A percentile compares a stretch with the other conserved stretches of the same genome.
Conservation (phyloP, 2,888 invertebrate genomes). For the Acronicta leporina region DNA sequence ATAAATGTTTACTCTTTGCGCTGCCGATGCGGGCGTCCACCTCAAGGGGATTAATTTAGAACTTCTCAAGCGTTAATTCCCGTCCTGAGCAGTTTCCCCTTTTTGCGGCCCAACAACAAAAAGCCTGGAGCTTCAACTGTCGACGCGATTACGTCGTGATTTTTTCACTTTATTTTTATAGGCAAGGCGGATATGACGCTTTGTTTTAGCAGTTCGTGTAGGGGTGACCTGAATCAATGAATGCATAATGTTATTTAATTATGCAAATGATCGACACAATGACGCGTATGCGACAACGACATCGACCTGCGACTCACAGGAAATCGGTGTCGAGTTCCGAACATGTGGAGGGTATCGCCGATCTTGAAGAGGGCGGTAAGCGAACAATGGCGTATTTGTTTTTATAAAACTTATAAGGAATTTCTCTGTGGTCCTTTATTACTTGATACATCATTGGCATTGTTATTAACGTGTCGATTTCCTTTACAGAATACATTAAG, state of each 20-base stretch:
- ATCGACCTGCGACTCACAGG: slow-evolving; percentile 76
- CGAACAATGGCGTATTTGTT: slow-evolving; percentile 54
- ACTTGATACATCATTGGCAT: slow-evolving; percentile 36
- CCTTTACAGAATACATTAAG: slow-evolving; percentile 9
- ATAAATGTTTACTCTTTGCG: slow-evolving; percentile 78
- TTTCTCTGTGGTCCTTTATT: slow-evolving; percentile 37
- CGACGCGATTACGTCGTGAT: slow-evolving; percentile 64
- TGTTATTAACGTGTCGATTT: slow-evolving; percentile 16
- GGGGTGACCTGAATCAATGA: slow-evolving; percentile 79
- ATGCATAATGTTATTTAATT: slow-evolving; percentile 86
- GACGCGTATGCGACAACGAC: slow-evolving; percentile 74
- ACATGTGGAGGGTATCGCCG: slow-evolving; percentile 65
- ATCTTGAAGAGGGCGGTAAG: slow-evolving; percentile 58
- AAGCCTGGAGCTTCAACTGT: slow-evolving; percentile 66
- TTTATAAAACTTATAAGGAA: slow-evolving; percentile 43
- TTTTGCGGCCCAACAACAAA: slow-evolving; percentile 72
- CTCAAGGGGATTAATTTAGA: slow-evolving; percentile 84
- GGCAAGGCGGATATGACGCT: slow-evolving; percentile 49
- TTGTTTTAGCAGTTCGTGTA: slow-evolving; percentile 73
- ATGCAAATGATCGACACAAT: slow-evolving; percentile 81
- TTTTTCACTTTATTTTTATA: slow-evolving; percentile 55
- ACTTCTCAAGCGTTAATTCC: slow-evolving; percentile 78
- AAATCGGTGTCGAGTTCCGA: slow-evolving; percentile 80
- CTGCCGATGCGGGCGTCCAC: slow-evolving; percentile 69
- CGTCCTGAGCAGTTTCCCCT: slow-evolving; percentile 74